Base-by-base conservation (phyloP, 2,888 invertebrate species). In the Sphaeridia pumilis region DNA sequence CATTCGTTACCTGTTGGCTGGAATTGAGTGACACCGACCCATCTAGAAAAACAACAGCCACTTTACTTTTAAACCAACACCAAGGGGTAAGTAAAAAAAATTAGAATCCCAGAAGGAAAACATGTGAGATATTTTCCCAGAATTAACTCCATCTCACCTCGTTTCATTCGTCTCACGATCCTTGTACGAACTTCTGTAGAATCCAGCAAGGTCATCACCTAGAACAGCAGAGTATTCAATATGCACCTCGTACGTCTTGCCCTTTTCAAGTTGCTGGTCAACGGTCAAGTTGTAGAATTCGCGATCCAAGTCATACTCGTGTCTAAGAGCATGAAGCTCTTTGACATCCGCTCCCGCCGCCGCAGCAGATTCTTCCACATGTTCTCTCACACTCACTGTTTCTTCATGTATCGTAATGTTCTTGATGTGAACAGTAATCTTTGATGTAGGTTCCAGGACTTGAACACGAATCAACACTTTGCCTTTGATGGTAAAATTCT, bases 1-100 rank as follows among this genome's bases (percentile, higher is more conserved):
- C 4, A 4, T 20, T 14, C 21, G n/a, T 42, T 43, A 65, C 84
- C 80, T 1, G 81, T 81, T 0, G 84, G 80, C 57, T 87, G 83
- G 67, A 87, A 86, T 66, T 87, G 86, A 0, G 87, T 87, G 4
- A 82, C 79, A 1, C 77, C 82, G 70, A 87, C 75, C 80, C 80
- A 82, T 68, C 86, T 87, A 63, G n/a, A 68, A 70, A 25, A 58
- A 35, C 22, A 72, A 36, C n/a, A n/a, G n/a, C n/a, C n/a, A n/a
- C n/a, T n/a, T n/a, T n/a, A n/a, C n/a, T n/a, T n/a, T n/a, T n/a
- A n/a, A n/a, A n/a, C n/a, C n/a, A n/a, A n/a, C n/a, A n/a, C n/a
- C n/a, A n/a, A n/a, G n/a, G n/a, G n/a, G 21, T 38, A 38, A n/a
- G n/a, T n/a, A n/a, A n/a, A n/a, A n/a, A n/a, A n/a, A n/a, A n/a